Base-by-base conservation (phyloP, 2,888 invertebrate genomes). In the Hemicrepidius hirtus region DNA sequence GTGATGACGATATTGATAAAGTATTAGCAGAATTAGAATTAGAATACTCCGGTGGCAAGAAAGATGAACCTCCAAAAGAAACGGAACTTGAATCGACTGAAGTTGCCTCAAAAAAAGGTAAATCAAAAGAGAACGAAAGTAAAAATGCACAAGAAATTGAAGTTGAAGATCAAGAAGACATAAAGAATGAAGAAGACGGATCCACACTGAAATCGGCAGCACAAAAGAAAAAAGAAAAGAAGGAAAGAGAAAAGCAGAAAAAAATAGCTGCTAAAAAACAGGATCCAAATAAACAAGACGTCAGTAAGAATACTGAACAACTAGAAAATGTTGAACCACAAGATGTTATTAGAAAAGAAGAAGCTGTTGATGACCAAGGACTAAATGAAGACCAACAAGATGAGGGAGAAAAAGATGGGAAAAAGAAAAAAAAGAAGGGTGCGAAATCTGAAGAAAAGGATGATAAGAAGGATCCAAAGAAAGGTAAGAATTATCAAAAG, bases 161-260 rank as follows among this genome's bases (percentile, higher is more conserved):
- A 65, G 77, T 76, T n/a, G 68, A 41, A 20, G 53, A 68, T 59
- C 87, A 87, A 28, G 88, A 87, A 44, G 88, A 86, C 69, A 87
- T 6, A n/a, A 59, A 28, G 20, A 44, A 88, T 80, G 89, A 90
- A 77, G 90, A 89, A 73, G 91, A 90, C 74, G 85, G 88, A 16
- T 82, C 88, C 37, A 92, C 92, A 0, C 89, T 94, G 12, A 95
- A 95, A 87, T 91, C 94, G 12, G 94, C 95, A 3, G 95, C 95
- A 1, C 95, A 96, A 83, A 96, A 96, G 87, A 96, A 95, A 82
- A 95, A 95, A 81, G 96, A 96, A 80, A 96, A 96, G 81, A 95
- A 95, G 80, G 95, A 95, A 85, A 89, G 94, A 13, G 93, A 94
- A 81, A 92, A 92, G 79, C 91, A 92, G 78, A 78, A 78, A 53